Evolutionary conservation across 2,888 invertebrate species (phyloP), one percentile per base, ranked within the genome.

Genomic region (Athalia rosae): DNA sequence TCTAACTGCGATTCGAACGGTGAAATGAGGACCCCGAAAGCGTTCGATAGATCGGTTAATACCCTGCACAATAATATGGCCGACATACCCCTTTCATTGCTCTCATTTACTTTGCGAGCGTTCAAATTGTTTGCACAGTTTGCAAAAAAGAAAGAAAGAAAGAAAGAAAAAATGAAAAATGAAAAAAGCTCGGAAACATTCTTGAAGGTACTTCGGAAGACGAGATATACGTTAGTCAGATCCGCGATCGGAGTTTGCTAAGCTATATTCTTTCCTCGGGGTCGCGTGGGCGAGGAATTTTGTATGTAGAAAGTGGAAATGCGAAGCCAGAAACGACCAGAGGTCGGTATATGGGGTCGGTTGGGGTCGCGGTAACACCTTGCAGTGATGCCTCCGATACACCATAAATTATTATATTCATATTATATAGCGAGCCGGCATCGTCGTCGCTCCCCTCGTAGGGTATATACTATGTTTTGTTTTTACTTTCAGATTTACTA

Each of bases 391-490:
- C 81, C 85, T 81, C 74, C 85, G 84, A 86, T 86, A 86, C 85
- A 84, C 84, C 84, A 84, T 86, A 85, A 86, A 86, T 86, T 85
- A 85, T 86, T 84, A 81, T 84, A 84, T 84, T 86, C 84, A 83
- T 84, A 85, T 85, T 82, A 83, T 83, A 84, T 82, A 79, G 80
- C 61, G 43, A 71, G 3, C 67, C n/a, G 53, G 15, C 67, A 56
- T 71, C 73, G 6, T 28, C 53, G 48, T 73, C 76, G 48, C 41
- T 67, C 56, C 61, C 74, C 64, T 64, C 56, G 48, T 56, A 28
- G 28, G 28, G 28, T 28, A 28, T 28, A 28, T 28, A 28, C 28
- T 28, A 67, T 80, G 80, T 83, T 83, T 81, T 81, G 83, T 83
- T 86, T 84, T 85, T 83, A 79, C 80, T 79, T 64, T 76, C 81